Percentiles rank a stretch among this genome's conserved stretches.
phyloP scores from a whole-genome alignment of 2,797 vertebrate species.

The Merluccius polli region DNA sequence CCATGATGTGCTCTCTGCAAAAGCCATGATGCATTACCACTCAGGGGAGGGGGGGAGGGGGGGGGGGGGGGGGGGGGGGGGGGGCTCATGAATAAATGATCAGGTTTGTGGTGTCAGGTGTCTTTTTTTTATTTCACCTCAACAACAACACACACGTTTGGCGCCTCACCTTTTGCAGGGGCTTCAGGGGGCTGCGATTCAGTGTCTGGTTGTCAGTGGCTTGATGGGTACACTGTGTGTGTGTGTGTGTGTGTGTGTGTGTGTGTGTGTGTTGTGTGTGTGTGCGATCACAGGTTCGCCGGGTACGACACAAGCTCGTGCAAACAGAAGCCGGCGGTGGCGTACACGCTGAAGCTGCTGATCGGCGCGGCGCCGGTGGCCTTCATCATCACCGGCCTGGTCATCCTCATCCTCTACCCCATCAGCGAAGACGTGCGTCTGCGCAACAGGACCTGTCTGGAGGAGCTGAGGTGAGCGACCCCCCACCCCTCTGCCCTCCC shows the following conservation, averaged over 20 bases:
- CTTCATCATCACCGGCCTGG: conserved; percentile 83
- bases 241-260: conserved; percentile 23
- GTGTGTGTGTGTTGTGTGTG: conserved; percentile 17
- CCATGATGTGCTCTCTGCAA: conserved; percentile 8
- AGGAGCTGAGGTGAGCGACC: conserved; percentile 79
- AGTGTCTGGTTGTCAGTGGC: too few relatives aligned
- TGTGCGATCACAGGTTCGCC: conserved; percentile 75
- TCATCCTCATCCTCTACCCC: conserved; percentile 86
- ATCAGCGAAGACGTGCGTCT: conserved; percentile 81
- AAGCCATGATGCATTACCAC: conserved; percentile 19
- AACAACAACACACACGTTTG: conserved; percentile 10
- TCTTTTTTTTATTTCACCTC: neutral
- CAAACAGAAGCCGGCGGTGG: conserved; percentile 80
- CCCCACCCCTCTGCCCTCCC: too few relatives aligned
- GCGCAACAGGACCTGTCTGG: conserved; percentile 76
- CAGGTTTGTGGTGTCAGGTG: conserved; percentile 15
- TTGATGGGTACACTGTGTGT: too few relatives aligned
- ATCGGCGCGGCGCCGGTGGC: conserved; percentile 85
- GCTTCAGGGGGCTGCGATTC: too few relatives aligned
- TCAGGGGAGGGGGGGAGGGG: neutral
- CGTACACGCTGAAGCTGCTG: conserved; percentile 87
- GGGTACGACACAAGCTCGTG: conserved; percentile 87
- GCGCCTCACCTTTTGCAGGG: conserved; percentile 2
- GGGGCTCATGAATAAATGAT: conserved; percentile 22
- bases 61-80: too few relatives aligned